Evolutionary conservation across 2,888 invertebrate genomes (phyloP), one percentile per base, ranked within the genome.

Genomic region (Drosophila longiperda): DNA sequence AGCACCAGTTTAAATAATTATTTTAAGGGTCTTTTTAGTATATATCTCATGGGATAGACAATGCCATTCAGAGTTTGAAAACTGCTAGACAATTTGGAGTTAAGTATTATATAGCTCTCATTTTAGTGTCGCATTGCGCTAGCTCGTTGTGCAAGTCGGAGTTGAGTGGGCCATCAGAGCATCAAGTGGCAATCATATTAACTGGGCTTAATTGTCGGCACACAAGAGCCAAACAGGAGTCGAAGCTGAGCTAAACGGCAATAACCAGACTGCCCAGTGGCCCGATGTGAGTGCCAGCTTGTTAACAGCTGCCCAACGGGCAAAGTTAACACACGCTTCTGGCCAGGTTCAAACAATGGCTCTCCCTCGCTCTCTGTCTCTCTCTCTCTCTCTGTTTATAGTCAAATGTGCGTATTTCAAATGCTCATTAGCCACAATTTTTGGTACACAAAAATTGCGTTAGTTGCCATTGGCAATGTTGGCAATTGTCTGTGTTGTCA

Each of bases 111-210:
- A 45, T 33, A 52, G 61, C 67, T 64, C 53, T 58, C 60, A 55
- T 75, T 78, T 82, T 75, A 82, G 73, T 81, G 83, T 53, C 86
- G 69, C 79, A 83, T 57, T 74, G 87, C 86, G 83, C 52, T 70
- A 55, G 66, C 78, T 73, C 85, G 67, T 87, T 84, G 29, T 74
- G 73, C 50, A 58, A 66, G 73, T 62, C 54, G 59, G 65, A 68
- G 55, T 38, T 38, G 50, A 65, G 66, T 54, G 78, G 62, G 60
- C 50, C 77, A 80, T 83, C 82, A 74, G 87, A 70, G 78, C 85
- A 85, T 81, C 88, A 87, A 85, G 84, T 87, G 86, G 84, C 88
- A 85, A 85, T 85, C 84, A 85, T 85, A 85, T 85, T 85, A 85
- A 85, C 84, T 83, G 81, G 78, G 84, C 79, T 81, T 85, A 85